Evolutionary conservation across 2,113 vertebrate species (phyloP).

Genomic region (Corythaeola cristata): DNA sequence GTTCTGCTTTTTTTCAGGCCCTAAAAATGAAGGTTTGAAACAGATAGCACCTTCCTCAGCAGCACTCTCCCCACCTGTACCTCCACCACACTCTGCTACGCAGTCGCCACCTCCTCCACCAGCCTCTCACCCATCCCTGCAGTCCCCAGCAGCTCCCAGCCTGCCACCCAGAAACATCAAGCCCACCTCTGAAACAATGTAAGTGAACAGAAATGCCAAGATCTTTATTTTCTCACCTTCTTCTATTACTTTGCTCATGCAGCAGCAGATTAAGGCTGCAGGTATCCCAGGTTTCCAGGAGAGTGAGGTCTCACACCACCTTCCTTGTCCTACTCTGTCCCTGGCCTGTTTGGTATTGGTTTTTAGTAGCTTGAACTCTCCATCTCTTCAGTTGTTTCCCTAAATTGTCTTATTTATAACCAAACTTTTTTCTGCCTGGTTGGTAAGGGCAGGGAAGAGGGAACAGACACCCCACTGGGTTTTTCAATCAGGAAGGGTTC

Average conservation of each 20-base stretch:
- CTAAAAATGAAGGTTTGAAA: neutral
- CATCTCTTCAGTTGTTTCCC: neutral
- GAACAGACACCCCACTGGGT: accelerated
- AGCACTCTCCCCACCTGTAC: neutral
- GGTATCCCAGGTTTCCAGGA: neutral
- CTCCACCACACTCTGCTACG: slow-evolving; percentile 20
- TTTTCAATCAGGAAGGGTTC: neutral
- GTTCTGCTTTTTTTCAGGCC: slow-evolving; percentile 41
- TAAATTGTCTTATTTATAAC: neutral
- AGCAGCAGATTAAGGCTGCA: neutral
- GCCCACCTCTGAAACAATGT: slow-evolving; percentile 57
- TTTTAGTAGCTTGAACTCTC: neutral
- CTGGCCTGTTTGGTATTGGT: neutral
- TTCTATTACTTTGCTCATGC: neutral
- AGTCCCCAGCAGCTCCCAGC: slow-evolving; percentile 59
- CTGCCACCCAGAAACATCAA: slow-evolving; percentile 85
- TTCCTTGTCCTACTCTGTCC: neutral
- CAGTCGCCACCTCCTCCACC: slow-evolving; percentile 32
- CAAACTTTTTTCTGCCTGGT: neutral
- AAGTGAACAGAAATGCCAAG: neutral
- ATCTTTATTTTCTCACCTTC: neutral
- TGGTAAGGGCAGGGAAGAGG: accelerated
- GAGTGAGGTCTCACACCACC: neutral
- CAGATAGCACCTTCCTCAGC: neutral
- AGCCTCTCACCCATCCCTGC: slow-evolving; percentile 23